phyloP scores from a whole-genome alignment of 2,888 invertebrate species.

The Dicyrtomina minuta region DNA sequence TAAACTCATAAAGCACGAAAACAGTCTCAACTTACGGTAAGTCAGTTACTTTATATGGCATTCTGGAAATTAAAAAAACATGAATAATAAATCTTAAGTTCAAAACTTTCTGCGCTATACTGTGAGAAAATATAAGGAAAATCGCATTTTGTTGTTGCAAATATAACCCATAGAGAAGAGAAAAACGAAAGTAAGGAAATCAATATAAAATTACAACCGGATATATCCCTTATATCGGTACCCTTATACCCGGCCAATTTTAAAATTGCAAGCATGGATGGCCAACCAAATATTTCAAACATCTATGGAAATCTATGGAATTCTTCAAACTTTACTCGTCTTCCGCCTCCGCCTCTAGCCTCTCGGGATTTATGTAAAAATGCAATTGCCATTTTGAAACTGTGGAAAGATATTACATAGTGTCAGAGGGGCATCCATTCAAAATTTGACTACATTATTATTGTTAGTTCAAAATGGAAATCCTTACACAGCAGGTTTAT shows the following conservation, averaged over 20 bases:
- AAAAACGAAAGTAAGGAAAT: too few relatives aligned
- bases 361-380: conserved; percentile 35
- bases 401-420: conserved; percentile 34
- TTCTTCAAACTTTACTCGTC: conserved; percentile 27
- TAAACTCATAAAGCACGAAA: neutral
- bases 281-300: too few relatives aligned
- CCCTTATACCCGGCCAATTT: too few relatives aligned
- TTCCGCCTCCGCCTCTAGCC: too few relatives aligned
- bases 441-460: conserved; percentile 37
- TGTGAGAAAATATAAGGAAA: too few relatives aligned
- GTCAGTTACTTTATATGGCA: neutral
- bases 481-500: conserved; percentile 44
- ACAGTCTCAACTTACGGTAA: conserved; percentile 5
- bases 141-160: too few relatives aligned
- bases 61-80: neutral
- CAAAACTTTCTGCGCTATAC: too few relatives aligned
- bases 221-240: too few relatives aligned
- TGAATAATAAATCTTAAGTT: neutral
- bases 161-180: too few relatives aligned
- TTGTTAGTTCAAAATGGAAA: conserved; percentile 44
- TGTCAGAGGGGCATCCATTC: conserved; percentile 32
- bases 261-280: too few relatives aligned
- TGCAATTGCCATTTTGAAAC: conserved; percentile 39
- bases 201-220: too few relatives aligned
- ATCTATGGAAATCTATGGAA: conserved; percentile 22